Evolutionary conservation across 53 echinoderm and acorn worm species (phyloP), one percentile per base, ranked within the genome.

Genomic region (Mesocentrotus franciscanus): DNA sequence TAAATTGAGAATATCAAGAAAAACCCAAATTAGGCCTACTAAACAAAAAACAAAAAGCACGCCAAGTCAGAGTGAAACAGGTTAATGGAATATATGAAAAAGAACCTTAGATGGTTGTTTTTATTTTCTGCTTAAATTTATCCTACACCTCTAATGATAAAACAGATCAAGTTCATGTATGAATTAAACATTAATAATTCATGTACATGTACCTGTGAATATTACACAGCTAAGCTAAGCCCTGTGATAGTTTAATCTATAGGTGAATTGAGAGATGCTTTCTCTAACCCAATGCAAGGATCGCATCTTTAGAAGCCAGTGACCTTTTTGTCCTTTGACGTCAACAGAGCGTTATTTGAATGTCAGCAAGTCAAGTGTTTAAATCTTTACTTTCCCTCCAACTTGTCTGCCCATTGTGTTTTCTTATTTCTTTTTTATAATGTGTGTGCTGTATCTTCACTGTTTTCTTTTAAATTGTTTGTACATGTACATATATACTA

Each of bases 291-390:
- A 20, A 0, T 17, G 22, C 36, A 81, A 42, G 81, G 36, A 39
- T 81, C 36, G 42, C 81, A 81, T 81, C 36, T 39, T n/a, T 16
- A 81, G 81, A 13, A 81, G 42, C 18, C 42, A 39, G 42, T 33
- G 42, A 81, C 81, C 81, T 81, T 81, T 64, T 18, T 81, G 42
- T 81, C 81, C 76, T 12, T 81, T 81, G 81, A 81, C 81, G 81
- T 81, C 81, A 81, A 81, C 81, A 5, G 18, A 81, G 81, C 76
- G 33, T 76, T 68, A 68, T 68, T 68, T 76, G 81, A 81, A 39
- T 81, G 81, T 81, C 81, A 81, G 74, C 74, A 74, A 74, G 32
- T 74, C 68, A 32, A 76, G 42, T 36, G 81, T 81, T 81, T 81
- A 18, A 20, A 9, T 81, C 20, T 81, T 36, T 81, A 18, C 22